A percentile compares a stretch with the other conserved stretches of the same genome.
phyloP scores from a whole-genome alignment of 1,140 invertebrate genomes.

The Pseudomyrmex sp. region DNA sequence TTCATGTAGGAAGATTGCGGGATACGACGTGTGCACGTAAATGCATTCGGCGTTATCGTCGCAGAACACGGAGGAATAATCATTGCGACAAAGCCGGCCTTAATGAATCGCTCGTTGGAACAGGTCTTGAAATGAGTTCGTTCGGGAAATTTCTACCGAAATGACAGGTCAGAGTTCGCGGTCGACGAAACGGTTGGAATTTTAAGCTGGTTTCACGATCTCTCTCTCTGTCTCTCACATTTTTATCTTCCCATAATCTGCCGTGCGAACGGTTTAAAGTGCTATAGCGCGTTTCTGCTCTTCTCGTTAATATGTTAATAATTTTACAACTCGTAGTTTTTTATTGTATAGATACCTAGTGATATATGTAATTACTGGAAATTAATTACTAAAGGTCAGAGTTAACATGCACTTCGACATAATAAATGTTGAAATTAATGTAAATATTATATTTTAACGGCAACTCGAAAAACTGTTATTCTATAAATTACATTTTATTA shows the following conservation, averaged over 20 bases:
- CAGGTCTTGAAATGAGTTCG: conserved; percentile 66
- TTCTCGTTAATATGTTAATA: conserved; percentile 54
- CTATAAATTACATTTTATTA: not conserved
- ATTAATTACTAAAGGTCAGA: conserved; percentile 25
- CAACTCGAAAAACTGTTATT: not conserved
- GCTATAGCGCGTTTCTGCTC: not conserved
- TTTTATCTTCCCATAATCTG: conserved; percentile 27
- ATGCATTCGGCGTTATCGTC: conserved; percentile 28
- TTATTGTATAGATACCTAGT: conserved; percentile 2
- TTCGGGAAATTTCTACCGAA: conserved; percentile 66
- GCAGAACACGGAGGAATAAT: conserved; percentile 55
- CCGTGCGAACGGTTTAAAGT: conserved; percentile 40
- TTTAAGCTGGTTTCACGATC: conserved; percentile 45
- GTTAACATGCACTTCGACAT: conserved; percentile 16
- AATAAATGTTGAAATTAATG: conserved; percentile 36
- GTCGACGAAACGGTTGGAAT: conserved; percentile 45
- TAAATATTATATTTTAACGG: conserved; percentile 20
- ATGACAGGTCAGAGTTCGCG: conserved; percentile 68
- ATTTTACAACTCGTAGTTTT: conserved; percentile 20
- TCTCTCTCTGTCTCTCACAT: no score
- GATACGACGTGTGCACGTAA: conserved; percentile 19
- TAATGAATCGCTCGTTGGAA: conserved; percentile 70
- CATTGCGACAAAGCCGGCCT: conserved; percentile 57
- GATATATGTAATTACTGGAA: conserved; percentile 47
- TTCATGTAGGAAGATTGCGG: conserved; percentile 19